These are phyloP conservation scores for Meiosimyza platycephala DNA, from an alignment of 2,888 invertebrate genomes.

Conservation along the genomic window DNA sequence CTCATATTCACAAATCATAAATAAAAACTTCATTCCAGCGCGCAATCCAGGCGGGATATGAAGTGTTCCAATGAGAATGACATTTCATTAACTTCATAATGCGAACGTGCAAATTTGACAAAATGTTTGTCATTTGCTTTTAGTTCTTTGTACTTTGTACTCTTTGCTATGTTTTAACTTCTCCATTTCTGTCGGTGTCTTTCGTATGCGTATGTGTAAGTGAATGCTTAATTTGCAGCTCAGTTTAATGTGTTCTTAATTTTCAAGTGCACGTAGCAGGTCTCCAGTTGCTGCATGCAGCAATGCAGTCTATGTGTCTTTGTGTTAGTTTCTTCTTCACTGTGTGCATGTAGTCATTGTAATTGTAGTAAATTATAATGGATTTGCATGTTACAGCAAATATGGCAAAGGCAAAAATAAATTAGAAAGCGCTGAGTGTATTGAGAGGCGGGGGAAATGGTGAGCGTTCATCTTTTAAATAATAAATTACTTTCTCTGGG, in stretches of 20 bases:
- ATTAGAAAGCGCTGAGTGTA: background rate
- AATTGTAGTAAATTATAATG: constrained; percentile 24
- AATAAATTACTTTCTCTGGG: constrained; percentile 28
- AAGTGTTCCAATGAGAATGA: constrained; percentile 2
- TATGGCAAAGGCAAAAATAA: no score
- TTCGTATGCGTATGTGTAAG: background rate
- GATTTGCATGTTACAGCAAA: constrained; percentile 10
- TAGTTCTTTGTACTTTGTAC: background rate
- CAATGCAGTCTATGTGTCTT: background rate
- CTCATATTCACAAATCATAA: background rate
- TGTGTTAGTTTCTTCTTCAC: background rate
- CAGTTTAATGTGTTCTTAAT: constrained; percentile 21
- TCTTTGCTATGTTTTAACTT: background rate
- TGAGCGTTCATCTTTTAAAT: constrained; percentile 14
- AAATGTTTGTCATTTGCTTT: constrained; percentile 22
- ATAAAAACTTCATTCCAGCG: background rate
- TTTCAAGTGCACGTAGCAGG: constrained; percentile 31
- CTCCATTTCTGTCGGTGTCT: background rate
- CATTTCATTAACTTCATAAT: constrained; percentile 23
- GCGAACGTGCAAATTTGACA: constrained; percentile 23
- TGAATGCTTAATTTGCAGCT: background rate
- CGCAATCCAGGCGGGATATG: background rate
- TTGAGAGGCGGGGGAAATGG: background rate
- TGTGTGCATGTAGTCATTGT: constrained; percentile 5
- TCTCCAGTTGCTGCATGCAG: constrained; percentile 22